These are phyloP conservation scores for Atrina japonica DNA, from an alignment of 2,888 invertebrate genomes.

Conservation along the genomic window DNA sequence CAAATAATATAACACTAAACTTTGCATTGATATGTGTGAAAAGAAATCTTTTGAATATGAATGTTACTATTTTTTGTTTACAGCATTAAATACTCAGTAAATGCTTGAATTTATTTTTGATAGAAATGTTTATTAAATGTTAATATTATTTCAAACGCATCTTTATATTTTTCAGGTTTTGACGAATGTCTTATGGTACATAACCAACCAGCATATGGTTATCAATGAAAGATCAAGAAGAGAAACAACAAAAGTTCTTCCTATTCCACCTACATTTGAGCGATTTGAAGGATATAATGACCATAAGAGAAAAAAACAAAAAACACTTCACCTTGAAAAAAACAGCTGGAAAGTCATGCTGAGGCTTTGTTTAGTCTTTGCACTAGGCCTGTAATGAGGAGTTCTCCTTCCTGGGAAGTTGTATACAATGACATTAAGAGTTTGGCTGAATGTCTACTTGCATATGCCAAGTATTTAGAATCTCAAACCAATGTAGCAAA, in stretches of 20 bases:
- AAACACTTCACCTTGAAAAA: conserved; percentile 15
- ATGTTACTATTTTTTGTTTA: background rate
- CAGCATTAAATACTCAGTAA: too few relatives aligned
- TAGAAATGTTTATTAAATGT: too few relatives aligned
- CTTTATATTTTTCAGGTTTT: conserved; percentile 42
- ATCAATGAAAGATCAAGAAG: conserved; percentile 12
- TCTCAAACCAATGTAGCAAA: conserved; percentile 7
- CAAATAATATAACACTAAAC: too few relatives aligned
- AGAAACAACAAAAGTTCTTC: conserved; percentile 27
- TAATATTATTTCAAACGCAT: too few relatives aligned
- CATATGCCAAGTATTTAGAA: conserved; percentile 27
- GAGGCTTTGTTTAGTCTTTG: conserved; percentile 38
- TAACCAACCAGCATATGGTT: conserved; percentile 15
- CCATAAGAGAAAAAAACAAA: conserved; percentile 38
- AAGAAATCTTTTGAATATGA: background rate
- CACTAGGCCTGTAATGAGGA: background rate
- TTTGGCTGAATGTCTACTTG: conserved; percentile 24
- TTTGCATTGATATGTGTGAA: background rate
- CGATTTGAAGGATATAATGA: conserved; percentile 42
- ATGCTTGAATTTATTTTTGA: too few relatives aligned
- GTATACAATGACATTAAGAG: conserved; percentile 1
- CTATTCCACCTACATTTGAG: conserved; percentile 39
- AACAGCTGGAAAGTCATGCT: conserved; percentile 30
- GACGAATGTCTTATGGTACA: conserved; percentile 33
- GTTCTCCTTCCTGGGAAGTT: background rate